These are phyloP conservation scores for Ploceus nigricollis DNA, from an alignment of 2,113 vertebrate genomes.

Conservation along the genomic window DNA sequence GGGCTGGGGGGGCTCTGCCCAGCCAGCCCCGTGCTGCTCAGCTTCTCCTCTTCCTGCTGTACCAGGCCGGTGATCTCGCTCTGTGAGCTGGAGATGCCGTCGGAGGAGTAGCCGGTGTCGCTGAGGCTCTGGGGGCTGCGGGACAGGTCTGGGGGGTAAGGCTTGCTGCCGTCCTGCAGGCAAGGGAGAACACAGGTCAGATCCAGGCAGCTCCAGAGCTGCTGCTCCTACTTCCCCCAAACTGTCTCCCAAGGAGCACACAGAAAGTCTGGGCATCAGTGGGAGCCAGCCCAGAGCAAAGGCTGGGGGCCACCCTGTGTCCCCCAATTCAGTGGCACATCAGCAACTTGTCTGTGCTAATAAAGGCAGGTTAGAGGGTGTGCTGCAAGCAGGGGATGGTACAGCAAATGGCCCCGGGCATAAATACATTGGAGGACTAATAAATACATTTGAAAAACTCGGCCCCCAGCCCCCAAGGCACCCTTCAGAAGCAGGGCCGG, in stretches of 20 bases:
- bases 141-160: conserved; percentile 89
- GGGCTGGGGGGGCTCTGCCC: conserved; percentile 83
- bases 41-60: conserved; percentile 87
- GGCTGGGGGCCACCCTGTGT: accelerated
- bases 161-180: conserved; percentile 86
- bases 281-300: not conserved
- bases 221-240: not conserved
- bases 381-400: not conserved
- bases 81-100: conserved; percentile 93
- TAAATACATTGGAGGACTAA: not conserved
- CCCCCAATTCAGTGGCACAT: not conserved
- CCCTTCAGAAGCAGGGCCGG: not conserved
- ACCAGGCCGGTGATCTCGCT: conserved; percentile 93
- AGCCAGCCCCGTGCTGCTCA: conserved; percentile 81
- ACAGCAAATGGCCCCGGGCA: not conserved
- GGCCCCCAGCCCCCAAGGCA: not conserved
- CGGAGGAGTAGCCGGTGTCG: conserved; percentile 96
- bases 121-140: conserved; percentile 92
- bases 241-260: not conserved
- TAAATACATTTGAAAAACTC: not conserved
- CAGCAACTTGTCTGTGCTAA: not conserved
- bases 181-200: conserved; percentile 22
- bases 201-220: not conserved
- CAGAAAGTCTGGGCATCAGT: not conserved
- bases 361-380: not conserved